Evolutionary conservation across 2,113 vertebrate species (phyloP).

Genomic region (Gymnocephalus cernua): DNA sequence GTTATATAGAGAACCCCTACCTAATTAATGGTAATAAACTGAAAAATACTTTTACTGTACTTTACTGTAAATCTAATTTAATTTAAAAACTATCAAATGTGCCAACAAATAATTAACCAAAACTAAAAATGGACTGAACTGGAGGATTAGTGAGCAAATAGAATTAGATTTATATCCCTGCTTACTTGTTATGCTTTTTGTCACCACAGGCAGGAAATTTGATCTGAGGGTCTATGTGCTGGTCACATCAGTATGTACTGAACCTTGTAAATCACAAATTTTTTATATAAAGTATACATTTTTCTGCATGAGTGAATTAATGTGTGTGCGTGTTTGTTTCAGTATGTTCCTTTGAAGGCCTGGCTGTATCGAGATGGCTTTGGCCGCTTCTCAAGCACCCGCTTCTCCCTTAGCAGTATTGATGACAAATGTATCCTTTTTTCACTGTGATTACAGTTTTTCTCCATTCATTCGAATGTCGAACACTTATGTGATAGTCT

Average conservation of each 20-base stretch:
- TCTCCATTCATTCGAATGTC: background rate
- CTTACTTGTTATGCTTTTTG: constrained; percentile 41
- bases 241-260: constrained; percentile 86
- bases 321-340: constrained; percentile 13
- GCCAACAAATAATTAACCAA: background rate
- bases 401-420: constrained; percentile 88
- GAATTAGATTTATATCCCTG: background rate
- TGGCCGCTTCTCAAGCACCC: constrained; percentile 87
- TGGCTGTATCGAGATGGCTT: constrained; percentile 92
- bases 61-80: background rate
- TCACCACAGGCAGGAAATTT: constrained; percentile 87
- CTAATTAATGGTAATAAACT: constrained; percentile 87
- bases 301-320: background rate
- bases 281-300: background rate
- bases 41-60: background rate
- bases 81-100: background rate
- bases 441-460: background rate
- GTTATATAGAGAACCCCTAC: constrained; percentile 94
- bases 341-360: constrained; percentile 89
- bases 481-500: background rate
- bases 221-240: constrained; percentile 91
- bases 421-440: constrained; percentile 90
- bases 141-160: background rate
- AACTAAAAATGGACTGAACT: background rate
- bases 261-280: background rate